Evolutionary conservation across 2,113 vertebrate genomes (phyloP).

Genomic region (Natator depressus): DNA sequence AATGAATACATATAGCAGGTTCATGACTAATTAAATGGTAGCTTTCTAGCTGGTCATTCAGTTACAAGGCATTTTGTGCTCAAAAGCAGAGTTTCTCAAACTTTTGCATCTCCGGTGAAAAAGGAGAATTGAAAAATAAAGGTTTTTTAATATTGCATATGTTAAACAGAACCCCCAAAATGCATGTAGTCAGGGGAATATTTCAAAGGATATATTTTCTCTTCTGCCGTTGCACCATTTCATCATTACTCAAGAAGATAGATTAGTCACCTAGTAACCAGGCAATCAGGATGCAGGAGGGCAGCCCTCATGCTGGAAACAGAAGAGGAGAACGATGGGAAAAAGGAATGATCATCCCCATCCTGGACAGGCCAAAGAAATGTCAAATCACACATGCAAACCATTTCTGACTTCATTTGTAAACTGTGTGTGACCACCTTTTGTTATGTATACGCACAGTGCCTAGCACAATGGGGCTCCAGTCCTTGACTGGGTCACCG

Average conservation of each 20-base stretch:
- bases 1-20: neutral
- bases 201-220: slow-evolving; percentile 59
- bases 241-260: slow-evolving; percentile 57
- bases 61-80: neutral
- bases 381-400: fast-evolving
- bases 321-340: neutral
- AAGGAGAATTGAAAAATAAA: neutral
- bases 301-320: neutral
- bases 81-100: neutral
- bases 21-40: neutral
- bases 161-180: neutral
- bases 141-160: neutral
- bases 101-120: neutral
- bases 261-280: slow-evolving; percentile 57
- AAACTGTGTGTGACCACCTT: no score
- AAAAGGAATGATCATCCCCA: neutral
- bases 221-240: slow-evolving; percentile 27
- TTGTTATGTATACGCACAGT: neutral
- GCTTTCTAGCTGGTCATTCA: neutral
- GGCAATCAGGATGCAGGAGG: neutral
- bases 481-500: neutral
- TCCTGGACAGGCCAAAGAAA: neutral
- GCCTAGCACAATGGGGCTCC: neutral
- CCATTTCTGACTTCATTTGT: no score
- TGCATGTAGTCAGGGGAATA: neutral